phyloP scores from a whole-genome alignment of 2,113 vertebrate genomes.

The Clupea harengus region DNA sequence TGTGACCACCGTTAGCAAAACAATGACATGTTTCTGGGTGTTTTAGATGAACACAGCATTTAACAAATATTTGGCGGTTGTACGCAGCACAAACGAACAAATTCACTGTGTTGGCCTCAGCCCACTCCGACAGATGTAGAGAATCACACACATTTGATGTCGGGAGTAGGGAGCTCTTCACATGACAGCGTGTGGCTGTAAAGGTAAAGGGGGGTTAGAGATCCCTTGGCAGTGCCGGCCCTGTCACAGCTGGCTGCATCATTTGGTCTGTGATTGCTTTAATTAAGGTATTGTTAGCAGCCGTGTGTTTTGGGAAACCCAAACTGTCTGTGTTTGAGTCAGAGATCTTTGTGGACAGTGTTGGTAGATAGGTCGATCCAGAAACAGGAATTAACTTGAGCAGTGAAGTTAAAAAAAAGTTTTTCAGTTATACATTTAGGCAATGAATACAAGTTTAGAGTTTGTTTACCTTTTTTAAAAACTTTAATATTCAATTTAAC shows the following conservation, averaged over 20 bases:
- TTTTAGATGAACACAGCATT: neutral
- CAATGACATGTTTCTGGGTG: neutral
- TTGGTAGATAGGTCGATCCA: neutral
- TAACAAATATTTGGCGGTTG: neutral
- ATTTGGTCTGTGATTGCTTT: constrained; percentile 35
- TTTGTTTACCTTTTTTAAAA: neutral
- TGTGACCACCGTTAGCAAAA: neutral
- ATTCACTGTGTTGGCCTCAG: neutral
- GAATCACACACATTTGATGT: neutral
- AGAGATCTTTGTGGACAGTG: neutral
- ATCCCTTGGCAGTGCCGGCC: neutral
- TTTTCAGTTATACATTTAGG: neutral
- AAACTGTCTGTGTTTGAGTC: constrained; percentile 11
- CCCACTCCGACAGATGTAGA: neutral
- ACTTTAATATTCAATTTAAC: too few relatives aligned
- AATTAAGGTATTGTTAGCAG: constrained; percentile 42
- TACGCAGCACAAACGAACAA: neutral
- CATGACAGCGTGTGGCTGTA: neutral
- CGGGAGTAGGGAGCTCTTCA: neutral
- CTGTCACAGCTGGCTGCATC: constrained; percentile 30
- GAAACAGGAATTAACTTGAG: neutral
- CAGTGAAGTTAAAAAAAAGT: neutral
- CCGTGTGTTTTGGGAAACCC: constrained; percentile 15
- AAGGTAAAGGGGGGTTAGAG: neutral
- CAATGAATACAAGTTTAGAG: neutral